Evolutionary conservation across 1,140 invertebrate genomes (phyloP), one percentile per base, ranked within the genome.

Genomic region (Conus betulinus): DNA sequence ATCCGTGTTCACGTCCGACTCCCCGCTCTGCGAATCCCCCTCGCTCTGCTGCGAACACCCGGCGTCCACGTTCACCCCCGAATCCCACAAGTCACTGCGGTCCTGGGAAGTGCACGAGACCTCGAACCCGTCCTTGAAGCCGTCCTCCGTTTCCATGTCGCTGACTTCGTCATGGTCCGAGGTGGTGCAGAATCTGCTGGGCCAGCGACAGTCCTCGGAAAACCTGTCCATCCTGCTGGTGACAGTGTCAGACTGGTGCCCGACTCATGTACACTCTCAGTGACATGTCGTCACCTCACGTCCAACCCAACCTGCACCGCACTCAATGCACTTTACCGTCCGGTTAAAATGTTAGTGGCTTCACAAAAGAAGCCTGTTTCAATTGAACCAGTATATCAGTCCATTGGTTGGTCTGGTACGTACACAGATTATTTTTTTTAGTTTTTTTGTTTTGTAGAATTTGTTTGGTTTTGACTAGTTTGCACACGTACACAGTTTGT

Each of bases 21-120:
- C 79, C 27, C 79, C 79, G 51, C 79, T 81, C 51, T 81, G 79
- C 5, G 79, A 81, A 3, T 53, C 39, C 10, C 79, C 51, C 79
- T 81, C 79, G 51, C 79, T 81, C 39, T 53, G 39, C 52, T 52
- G 51, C 15, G 51, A 52, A 7, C 79, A 52, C 39, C 39, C 79
- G 3, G 51, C 79, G 79, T 81, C 79, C 79, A 81, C 79, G 15
- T 8, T 81, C 39, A 81, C 79, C 39, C 79, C 79, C 3, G 79
- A 81, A 20, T 81, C 79, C 79, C 79, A 81, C 79, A 81, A 23
- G 11, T 81, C 79, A 53, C 79, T 23, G 76, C 25, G 25, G 39
- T 23, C 76, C 76, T 39, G 76, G 76, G 76, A 7, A 10, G 25
- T 13, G 8, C 25, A 39, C 7, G 11, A 78, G 25, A 51, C 27